phyloP scores from a whole-genome alignment of 2,113 vertebrate species.

The Mirza zaza region DNA sequence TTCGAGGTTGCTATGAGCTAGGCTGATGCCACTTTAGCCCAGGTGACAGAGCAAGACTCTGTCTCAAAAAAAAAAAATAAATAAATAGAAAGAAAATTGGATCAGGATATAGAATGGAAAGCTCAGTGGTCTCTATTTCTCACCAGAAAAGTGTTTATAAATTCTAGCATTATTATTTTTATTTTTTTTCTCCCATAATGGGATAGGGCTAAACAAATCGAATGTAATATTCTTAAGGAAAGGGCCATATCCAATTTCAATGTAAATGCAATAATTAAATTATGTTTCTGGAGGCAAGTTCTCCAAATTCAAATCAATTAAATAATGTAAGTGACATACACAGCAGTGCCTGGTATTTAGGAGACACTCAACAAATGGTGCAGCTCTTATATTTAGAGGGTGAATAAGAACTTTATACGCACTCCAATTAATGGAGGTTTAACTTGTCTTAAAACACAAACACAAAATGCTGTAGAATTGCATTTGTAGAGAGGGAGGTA shows the following conservation, averaged over 20 bases:
- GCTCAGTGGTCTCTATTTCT: slow-evolving; percentile 8
- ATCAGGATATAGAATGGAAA: background rate
- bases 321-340: background rate
- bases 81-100: background rate
- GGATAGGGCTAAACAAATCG: background rate
- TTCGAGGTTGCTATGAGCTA: too few species aligned
- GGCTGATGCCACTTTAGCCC: too few species aligned
- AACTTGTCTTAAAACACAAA: background rate
- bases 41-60: too few species aligned
- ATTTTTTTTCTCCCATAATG: background rate
- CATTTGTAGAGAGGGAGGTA: background rate
- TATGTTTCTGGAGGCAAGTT: slow-evolving; percentile 28
- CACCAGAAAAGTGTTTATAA: slow-evolving; percentile 18
- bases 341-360: background rate
- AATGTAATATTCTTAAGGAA: slow-evolving; percentile 19
- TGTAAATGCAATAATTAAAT: slow-evolving; percentile 24
- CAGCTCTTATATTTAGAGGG: background rate
- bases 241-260: background rate
- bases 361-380: background rate
- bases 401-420: background rate
- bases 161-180: background rate
- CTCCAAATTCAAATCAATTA: background rate
- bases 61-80: too few species aligned
- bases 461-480: background rate
- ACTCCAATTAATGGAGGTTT: background rate